Base-by-base conservation (phyloP, 2,888 invertebrate species). In the Pyrocoelia pectoralis region DNA sequence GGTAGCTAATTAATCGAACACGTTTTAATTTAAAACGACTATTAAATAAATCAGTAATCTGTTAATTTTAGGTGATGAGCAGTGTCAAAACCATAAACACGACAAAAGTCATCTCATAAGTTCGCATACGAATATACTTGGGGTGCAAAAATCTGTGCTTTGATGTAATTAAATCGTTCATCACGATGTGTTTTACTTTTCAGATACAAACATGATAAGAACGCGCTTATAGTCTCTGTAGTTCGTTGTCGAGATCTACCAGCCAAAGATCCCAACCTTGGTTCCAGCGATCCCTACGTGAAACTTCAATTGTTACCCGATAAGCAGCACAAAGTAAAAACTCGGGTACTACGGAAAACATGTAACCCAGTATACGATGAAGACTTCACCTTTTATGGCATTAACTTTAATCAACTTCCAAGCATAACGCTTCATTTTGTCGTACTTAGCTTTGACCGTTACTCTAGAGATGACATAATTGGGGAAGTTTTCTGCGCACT, bases 361-460 rank as follows among this genome's bases (percentile, higher is more conserved):
- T 87, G 94, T 56, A 95, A 95, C 83, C 99, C 99, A 0, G 92
- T 95, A 1, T 99, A 98, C 82, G 98, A 99, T 77, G 99, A 99
- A 82, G 98, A 98, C 81, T 99, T 99, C 81, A 98, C 98, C 0
- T 98, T 99, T 86, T 99, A 97, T 79, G 98, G 98, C 57, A 88
- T 96, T 74, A 90, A 89, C 52, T 89, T 91, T 70, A 90, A 91
- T 77, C 96, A 97, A 81, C 85, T 97, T 63, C 86, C 92, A 77
- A 90, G 89, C 76, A 95, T 95, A 81, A 97, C 96, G 3, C 85
- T 97, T 55, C 97, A 97, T 83, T 97, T 97, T 81, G 94, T 95
- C 57, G 92, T 96, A 13, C 86, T 94, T 77, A 98, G 93, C 83
- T 98, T 97, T 82, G 97, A 98, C 83, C 66, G 74, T 79, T 99